Evolutionary conservation across 2,888 invertebrate species (phyloP).

Genomic region (Latrodectus elegans): DNA sequence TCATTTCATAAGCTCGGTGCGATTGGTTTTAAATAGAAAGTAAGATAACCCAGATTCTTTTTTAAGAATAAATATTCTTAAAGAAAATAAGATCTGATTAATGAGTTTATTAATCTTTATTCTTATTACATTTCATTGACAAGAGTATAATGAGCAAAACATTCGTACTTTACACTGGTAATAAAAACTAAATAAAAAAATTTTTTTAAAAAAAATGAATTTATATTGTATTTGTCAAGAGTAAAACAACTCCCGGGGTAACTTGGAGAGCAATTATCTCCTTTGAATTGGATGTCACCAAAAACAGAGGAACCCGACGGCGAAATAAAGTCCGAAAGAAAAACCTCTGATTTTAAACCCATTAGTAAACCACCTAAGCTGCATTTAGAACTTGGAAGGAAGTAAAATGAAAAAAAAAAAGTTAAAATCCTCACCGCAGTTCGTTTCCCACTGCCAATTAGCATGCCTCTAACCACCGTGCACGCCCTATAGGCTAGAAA

Average conservation of each 20-base stretch:
- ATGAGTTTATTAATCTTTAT: slow-evolving; percentile 23
- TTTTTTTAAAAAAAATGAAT: not conserved
- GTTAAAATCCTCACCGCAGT: slow-evolving; percentile 36
- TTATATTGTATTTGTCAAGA: not conserved
- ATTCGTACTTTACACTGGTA: not conserved
- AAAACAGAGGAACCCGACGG: slow-evolving; percentile 33
- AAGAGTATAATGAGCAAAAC: not conserved
- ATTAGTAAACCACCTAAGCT: slow-evolving; percentile 62
- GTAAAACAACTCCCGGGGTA: slow-evolving; percentile 15
- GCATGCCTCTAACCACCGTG: slow-evolving; percentile 56
- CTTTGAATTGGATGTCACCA: slow-evolving; percentile 59
- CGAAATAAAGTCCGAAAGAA: slow-evolving; percentile 11
- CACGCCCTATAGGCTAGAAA: slow-evolving; percentile 40
- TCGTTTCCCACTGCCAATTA: slow-evolving; percentile 62
- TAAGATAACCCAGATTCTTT: not conserved
- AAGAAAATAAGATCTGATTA: slow-evolving; percentile 1
- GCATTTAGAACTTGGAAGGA: slow-evolving; percentile 26
- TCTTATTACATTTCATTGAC: slow-evolving; percentile 4
- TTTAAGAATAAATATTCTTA: not conserved
- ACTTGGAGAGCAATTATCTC: slow-evolving; percentile 44
- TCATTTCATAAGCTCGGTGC: no score
- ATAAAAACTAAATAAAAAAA: not conserved
- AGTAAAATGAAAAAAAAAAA: slow-evolving; percentile 29
- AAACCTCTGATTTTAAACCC: slow-evolving; percentile 66
- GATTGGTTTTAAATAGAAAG: not conserved